phyloP scores from a whole-genome alignment of 2,113 vertebrate genomes.

The Ahaetulla prasina region DNA sequence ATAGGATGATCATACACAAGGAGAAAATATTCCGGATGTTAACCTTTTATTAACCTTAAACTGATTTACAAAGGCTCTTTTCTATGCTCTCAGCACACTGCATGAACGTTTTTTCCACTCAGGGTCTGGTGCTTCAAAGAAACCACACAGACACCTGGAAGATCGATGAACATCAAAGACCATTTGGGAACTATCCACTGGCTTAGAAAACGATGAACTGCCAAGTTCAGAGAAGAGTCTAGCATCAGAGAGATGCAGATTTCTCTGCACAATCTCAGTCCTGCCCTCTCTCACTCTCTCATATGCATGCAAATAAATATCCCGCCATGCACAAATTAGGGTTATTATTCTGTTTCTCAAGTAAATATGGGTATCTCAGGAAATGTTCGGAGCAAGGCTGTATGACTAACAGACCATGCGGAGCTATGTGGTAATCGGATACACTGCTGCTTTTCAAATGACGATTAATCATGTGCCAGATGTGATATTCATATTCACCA shows the following conservation, averaged over 20 bases:
- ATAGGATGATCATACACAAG: background rate
- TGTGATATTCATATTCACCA: background rate
- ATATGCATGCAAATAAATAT: background rate
- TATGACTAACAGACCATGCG: background rate
- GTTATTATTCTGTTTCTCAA: background rate
- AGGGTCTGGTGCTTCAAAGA: background rate
- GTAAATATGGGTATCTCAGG: background rate
- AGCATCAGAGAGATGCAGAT: background rate
- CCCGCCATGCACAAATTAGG: too few species aligned
- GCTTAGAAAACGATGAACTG: constrained; percentile 24
- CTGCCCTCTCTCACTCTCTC: background rate
- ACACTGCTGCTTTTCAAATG: background rate
- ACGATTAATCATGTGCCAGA: background rate
- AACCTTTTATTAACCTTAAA: constrained; percentile 7
- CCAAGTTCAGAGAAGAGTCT: constrained; percentile 6
- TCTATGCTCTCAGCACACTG: background rate
- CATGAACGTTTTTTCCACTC: background rate
- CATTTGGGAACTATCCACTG: constrained; percentile 16
- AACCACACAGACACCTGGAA: constrained; percentile 27
- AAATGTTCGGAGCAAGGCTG: background rate
- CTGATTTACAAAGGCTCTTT: constrained; percentile 4
- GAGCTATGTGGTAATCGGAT: background rate
- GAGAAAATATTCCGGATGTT: background rate
- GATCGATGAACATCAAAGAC: constrained; percentile 5
- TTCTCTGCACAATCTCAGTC: background rate